Percentiles rank a stretch among this genome's conserved stretches.
Conservation (phyloP, 2,888 invertebrate genomes). For the Mayetiola destructor region DNA sequence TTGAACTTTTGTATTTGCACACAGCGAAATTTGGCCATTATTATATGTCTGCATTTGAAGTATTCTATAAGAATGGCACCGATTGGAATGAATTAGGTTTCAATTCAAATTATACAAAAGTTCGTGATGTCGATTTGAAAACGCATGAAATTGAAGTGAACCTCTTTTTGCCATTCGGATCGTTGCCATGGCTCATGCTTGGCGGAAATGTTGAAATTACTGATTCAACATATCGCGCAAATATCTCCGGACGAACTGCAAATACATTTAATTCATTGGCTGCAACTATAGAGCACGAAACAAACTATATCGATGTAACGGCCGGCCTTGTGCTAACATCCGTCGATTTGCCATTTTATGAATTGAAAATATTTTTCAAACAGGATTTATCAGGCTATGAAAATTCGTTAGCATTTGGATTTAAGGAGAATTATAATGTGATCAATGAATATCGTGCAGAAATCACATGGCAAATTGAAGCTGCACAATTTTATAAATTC, state of each 20-base stretch:
- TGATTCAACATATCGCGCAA: slow-evolving; percentile 38
- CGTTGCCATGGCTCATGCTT: slow-evolving; percentile 37
- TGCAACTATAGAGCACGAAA: slow-evolving; percentile 41
- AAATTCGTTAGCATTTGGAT: slow-evolving; percentile 46
- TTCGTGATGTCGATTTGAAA: slow-evolving; percentile 32
- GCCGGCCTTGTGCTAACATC: slow-evolving; percentile 48
- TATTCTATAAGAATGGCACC: slow-evolving; percentile 35
- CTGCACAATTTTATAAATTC: slow-evolving; percentile 32
- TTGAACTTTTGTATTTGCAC: slow-evolving; percentile 39
- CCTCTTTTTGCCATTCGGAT: slow-evolving; percentile 41
- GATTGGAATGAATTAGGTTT: slow-evolving; percentile 35
- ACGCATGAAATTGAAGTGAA: slow-evolving; percentile 37
- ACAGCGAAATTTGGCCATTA: slow-evolving; percentile 34
- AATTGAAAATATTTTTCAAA: slow-evolving; percentile 47
- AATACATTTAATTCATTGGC: slow-evolving; percentile 38
- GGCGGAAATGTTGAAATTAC: slow-evolving; percentile 36
- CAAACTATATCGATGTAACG: slow-evolving; percentile 47
- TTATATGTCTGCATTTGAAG: slow-evolving; percentile 37
- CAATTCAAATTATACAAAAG: slow-evolving; percentile 33
- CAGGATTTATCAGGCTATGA: slow-evolving; percentile 53
- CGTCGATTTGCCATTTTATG: slow-evolving; percentile 47
- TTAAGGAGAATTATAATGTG: slow-evolving; percentile 42
- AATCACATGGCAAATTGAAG: slow-evolving; percentile 38
- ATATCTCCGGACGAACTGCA: slow-evolving; percentile 38
- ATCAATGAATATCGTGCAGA: slow-evolving; percentile 34